A percentile compares a stretch with the other conserved stretches of the same genome.
phyloP scores from a whole-genome alignment of 2,113 vertebrate species.

The Oryzias woworae region DNA sequence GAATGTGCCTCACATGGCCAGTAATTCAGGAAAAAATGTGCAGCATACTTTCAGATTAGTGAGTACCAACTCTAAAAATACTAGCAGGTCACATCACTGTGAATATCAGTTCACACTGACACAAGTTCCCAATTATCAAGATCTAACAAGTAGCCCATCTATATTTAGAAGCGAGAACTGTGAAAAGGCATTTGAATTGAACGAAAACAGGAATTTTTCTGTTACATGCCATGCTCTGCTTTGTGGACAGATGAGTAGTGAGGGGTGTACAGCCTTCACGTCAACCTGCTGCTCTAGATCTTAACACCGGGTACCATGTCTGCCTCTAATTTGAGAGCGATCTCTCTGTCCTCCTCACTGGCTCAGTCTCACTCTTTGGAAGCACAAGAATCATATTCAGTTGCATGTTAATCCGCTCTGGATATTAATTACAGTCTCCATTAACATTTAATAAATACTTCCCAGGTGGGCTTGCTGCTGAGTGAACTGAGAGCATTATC shows the following conservation, averaged over 20 bases:
- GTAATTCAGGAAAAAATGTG: neutral
- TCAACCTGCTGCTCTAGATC: constrained; percentile 17
- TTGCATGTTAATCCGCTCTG: constrained; percentile 58
- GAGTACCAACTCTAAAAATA: neutral
- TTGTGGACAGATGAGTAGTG: constrained; percentile 26
- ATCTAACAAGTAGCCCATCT: constrained; percentile 16
- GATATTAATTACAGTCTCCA: constrained; percentile 77
- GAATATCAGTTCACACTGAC: constrained; percentile 17
- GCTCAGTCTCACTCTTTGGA: constrained; percentile 15
- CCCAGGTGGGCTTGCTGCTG: constrained; percentile 71
- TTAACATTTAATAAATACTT: constrained; percentile 77
- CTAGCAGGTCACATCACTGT: neutral
- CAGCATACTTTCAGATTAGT: neutral
- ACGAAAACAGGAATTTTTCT: constrained; percentile 1
- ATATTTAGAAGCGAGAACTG: constrained; percentile 21
- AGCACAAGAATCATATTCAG: constrained; percentile 52
- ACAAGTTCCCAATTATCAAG: constrained; percentile 15
- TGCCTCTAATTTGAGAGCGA: constrained; percentile 20
- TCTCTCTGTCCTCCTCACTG: constrained; percentile 12
- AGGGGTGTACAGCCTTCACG: constrained; percentile 21
- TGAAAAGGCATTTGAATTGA: constrained; percentile 1
- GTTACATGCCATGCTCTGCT: constrained; percentile 3
- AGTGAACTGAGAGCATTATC: constrained; percentile 72
- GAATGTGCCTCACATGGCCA: neutral
- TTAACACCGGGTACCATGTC: constrained; percentile 45